Percentiles rank a stretch among this genome's conserved stretches.
phyloP scores from a whole-genome alignment of 1,140 invertebrate genomes.

The Linepithema humile region DNA sequence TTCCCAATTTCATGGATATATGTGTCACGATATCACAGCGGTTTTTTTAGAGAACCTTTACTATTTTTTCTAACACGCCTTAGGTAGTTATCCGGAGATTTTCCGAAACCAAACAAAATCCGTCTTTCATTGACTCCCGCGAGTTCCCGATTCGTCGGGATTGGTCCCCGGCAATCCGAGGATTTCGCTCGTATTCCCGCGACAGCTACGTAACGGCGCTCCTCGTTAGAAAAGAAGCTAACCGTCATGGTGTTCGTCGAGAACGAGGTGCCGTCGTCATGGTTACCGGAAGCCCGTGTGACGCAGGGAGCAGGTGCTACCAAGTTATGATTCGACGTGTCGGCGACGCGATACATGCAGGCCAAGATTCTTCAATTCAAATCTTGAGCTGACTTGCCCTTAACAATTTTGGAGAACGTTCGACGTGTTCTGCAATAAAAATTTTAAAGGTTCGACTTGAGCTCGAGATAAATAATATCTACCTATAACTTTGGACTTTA shows the following conservation, averaged over 20 bases:
- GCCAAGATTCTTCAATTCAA: constrained; percentile 17
- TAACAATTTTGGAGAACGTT: not conserved
- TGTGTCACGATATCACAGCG: not conserved
- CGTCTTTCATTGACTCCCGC: constrained; percentile 11
- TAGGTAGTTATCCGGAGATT: constrained; percentile 14
- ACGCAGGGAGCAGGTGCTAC: constrained; percentile 55
- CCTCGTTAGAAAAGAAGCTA: constrained; percentile 79
- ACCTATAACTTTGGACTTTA: no score
- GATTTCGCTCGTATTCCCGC: constrained; percentile 18
- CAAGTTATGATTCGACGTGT: constrained; percentile 65
- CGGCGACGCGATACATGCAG: constrained; percentile 22
- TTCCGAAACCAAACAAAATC: constrained; percentile 6
- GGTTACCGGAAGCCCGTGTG: constrained; percentile 67
- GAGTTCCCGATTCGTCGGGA: constrained; percentile 12
- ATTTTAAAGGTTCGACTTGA: not conserved
- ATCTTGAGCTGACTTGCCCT: not conserved
- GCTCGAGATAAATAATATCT: not conserved
- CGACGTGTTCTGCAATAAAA: not conserved
- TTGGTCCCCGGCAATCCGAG: constrained; percentile 3
- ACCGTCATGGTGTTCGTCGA: constrained; percentile 67
- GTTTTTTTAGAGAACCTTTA: not conserved
- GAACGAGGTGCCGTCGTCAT: constrained; percentile 74
- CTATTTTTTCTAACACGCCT: not conserved
- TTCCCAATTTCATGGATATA: no score
- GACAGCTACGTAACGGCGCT: constrained; percentile 68